Evolutionary conservation across 2,888 invertebrate species (phyloP).

Genomic region (Lithosia quadra): DNA sequence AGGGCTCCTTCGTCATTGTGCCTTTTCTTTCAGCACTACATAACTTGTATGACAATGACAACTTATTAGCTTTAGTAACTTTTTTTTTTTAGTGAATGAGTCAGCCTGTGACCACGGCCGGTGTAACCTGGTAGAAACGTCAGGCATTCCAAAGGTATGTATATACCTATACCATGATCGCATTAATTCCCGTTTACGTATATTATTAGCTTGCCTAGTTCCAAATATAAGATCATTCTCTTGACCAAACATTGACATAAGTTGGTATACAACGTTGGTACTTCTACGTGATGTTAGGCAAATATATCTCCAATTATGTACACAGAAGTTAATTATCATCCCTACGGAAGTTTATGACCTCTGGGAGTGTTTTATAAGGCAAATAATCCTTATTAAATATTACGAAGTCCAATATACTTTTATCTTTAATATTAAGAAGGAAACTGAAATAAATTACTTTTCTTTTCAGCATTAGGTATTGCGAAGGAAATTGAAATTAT

Average conservation of each 20-base stretch:
- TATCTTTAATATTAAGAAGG: not conserved
- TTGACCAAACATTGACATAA: not conserved
- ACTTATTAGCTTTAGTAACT: no score
- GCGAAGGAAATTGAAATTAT: not conserved
- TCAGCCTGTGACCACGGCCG: no score
- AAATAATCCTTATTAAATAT: not conserved
- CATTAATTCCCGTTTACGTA: no score
- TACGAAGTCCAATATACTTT: not conserved
- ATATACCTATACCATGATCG: no score
- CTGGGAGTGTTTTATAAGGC: not conserved
- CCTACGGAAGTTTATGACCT: conserved; percentile 12
- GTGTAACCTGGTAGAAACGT: no score
- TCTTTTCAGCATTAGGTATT: not conserved
- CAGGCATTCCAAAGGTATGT: no score
- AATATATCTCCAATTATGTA: not conserved
- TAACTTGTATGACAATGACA: no score
- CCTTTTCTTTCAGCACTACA: no score
- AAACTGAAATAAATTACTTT: not conserved
- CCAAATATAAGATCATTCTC: no score
- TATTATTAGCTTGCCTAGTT: no score
- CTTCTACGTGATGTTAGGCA: not conserved
- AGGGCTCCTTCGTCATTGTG: no score
- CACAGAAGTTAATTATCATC: conserved; percentile 30
- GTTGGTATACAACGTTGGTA: not conserved
- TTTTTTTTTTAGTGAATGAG: no score